These are phyloP conservation scores for Liposcelis brunnea DNA, from an alignment of 2,888 invertebrate genomes.

Conservation along the genomic window DNA sequence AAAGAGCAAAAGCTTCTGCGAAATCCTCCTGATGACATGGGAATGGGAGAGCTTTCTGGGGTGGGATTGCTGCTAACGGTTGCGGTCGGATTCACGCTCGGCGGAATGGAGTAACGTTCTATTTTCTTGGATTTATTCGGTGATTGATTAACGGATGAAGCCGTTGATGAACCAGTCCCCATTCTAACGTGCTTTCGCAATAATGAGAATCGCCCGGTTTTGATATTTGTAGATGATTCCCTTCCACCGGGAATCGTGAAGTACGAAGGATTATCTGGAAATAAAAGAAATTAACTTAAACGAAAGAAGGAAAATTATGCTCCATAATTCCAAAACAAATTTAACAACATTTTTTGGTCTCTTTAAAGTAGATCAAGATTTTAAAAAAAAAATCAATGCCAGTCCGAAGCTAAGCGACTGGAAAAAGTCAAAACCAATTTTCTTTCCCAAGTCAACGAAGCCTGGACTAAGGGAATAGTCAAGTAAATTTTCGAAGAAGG, in stretches of 20 bases:
- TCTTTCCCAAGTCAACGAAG: no score
- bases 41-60: neutral
- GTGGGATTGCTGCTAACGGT: neutral
- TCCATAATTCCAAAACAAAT: no score
- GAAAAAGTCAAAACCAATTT: no score
- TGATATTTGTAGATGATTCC: slow-evolving; percentile 2
- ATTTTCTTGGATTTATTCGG: neutral
- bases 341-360: no score
- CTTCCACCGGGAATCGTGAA: slow-evolving; percentile 43
- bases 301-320: no score
- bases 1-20: slow-evolving; percentile 20
- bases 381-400: no score
- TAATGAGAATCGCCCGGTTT: slow-evolving; percentile 7
- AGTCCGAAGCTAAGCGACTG: no score
- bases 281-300: no score
- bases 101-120: neutral
- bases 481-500: no score
- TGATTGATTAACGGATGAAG: slow-evolving; percentile 14
- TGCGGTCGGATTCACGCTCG: slow-evolving; percentile 3
- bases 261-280: slow-evolving; percentile 54
- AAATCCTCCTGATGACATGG: slow-evolving; percentile 12
- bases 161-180: slow-evolving; percentile 15
- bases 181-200: slow-evolving; percentile 9
- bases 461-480: no score
- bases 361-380: no score